Evolutionary conservation across 2,113 vertebrate genomes (phyloP), one percentile per base, ranked within the genome.

Genomic region (Alosa alosa): DNA sequence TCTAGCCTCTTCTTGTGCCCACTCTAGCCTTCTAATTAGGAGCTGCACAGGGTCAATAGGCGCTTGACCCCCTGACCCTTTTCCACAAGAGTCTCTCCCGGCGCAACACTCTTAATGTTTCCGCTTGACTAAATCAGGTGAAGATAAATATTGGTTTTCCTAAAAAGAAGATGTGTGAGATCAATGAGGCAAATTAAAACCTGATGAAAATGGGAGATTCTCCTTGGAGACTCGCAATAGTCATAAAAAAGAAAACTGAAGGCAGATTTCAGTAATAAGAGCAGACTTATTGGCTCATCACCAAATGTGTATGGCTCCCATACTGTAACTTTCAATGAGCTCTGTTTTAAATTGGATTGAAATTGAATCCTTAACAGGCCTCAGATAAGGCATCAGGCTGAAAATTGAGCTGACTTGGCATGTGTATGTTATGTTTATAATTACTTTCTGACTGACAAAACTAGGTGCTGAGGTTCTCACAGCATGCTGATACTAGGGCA

Each of bases 281-380:
- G 72, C 25, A 39, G 4, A 78, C 25, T 39, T 78, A 78, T 78
- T 78, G 72, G 72, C 31, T 78, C 72, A 78, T 36, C 72, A 36
- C 72, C 25, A 36, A 36, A 39, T 39, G 72, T 78, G 0, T 13
- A 39, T 17, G 13, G 25, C 36, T 36, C 31, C 31, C 31, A 78
- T 78, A 31, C 31, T 31, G 31, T 31, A 39, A 41, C 72, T 78
- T 60, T 78, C 39, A 78, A 78, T 78, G 72, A 39, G 72, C 72
- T 39, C 72, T 78, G 72, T 78, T 78, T 78, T 78, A 78, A 78
- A 78, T 78, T 78, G 72, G 72, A 78, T 78, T 78, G 72, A 78
- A 78, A 78, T 39, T 78, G 72, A 78, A 41, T 78, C 36, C 72
- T 78, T 78, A 39, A 78, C 72, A 36, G 31, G 15, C 72, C 39